These are phyloP conservation scores for Heterotis niloticus DNA, from an alignment of 2,113 vertebrate genomes.

Conservation along the genomic window DNA sequence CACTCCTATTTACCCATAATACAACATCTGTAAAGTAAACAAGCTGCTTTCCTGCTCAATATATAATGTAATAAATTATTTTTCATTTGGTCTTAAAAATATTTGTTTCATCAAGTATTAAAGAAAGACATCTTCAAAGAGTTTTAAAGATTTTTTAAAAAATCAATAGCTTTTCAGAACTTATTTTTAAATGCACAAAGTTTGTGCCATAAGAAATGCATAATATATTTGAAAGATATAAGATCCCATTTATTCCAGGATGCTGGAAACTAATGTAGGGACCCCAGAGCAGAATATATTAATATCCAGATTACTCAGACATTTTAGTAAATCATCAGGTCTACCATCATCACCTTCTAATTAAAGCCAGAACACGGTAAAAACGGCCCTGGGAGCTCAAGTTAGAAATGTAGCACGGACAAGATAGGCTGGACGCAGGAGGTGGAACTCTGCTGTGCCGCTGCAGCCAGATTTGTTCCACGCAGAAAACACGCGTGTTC, in stretches of 20 bases:
- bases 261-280: neutral
- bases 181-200: neutral
- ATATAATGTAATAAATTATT: slow-evolving; percentile 17
- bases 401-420: neutral
- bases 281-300: neutral
- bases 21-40: slow-evolving; percentile 27
- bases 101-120: neutral
- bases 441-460: neutral
- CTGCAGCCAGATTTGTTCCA: neutral
- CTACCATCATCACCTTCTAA: slow-evolving; percentile 8
- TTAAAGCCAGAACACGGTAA: neutral
- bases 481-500: too few species aligned
- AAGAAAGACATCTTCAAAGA: slow-evolving; percentile 13
- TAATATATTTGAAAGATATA: neutral
- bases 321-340: neutral
- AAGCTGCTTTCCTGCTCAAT: slow-evolving; percentile 10
- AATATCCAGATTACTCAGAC: slow-evolving; percentile 7
- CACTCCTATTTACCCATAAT: slow-evolving; percentile 16
- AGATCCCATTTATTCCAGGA: neutral
- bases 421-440: neutral
- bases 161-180: slow-evolving; percentile 3
- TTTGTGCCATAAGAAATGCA: slow-evolving; percentile 5
- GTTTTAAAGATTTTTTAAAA: slow-evolving; percentile 8
- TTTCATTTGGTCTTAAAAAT: slow-evolving; percentile 18
- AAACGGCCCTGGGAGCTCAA: neutral